These are phyloP conservation scores for Erebia palarica DNA, from an alignment of 2,888 invertebrate species.

Conservation along the genomic window DNA sequence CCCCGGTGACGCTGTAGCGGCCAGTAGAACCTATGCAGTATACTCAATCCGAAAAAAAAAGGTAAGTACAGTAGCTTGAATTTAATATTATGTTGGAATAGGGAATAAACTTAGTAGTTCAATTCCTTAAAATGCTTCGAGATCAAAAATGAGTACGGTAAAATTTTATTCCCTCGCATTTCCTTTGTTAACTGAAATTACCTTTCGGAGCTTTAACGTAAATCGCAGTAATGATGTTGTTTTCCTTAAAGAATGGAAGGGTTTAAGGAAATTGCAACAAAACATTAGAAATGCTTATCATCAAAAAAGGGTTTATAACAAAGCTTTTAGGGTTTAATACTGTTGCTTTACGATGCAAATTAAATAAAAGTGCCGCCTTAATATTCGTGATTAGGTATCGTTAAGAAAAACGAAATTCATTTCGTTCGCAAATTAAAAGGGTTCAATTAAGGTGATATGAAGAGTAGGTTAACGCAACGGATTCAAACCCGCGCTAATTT, in stretches of 20 bases:
- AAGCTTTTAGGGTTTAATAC: constrained; percentile 57
- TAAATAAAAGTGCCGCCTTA: constrained; percentile 42
- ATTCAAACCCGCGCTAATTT: background rate
- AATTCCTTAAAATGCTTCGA: background rate
- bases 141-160: constrained; percentile 34
- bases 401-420: constrained; percentile 35
- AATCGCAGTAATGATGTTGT: constrained; percentile 29
- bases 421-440: constrained; percentile 23
- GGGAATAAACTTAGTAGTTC: too few relatives aligned
- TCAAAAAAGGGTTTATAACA: constrained; percentile 52
- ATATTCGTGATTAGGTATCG: constrained; percentile 41
- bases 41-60: too few relatives aligned
- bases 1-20: too few relatives aligned
- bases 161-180: constrained; percentile 13
- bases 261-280: constrained; percentile 53
- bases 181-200: constrained; percentile 22
- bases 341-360: constrained; percentile 47
- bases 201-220: constrained; percentile 18
- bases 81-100: too few relatives aligned
- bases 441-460: constrained; percentile 18
- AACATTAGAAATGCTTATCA: constrained; percentile 50
- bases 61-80: too few relatives aligned
- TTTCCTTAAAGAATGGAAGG: constrained; percentile 44
- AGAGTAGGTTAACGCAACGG: background rate
- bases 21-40: too few relatives aligned